These are phyloP conservation scores for Gobius niger DNA, from an alignment of 2,113 vertebrate species.

Conservation along the genomic window DNA sequence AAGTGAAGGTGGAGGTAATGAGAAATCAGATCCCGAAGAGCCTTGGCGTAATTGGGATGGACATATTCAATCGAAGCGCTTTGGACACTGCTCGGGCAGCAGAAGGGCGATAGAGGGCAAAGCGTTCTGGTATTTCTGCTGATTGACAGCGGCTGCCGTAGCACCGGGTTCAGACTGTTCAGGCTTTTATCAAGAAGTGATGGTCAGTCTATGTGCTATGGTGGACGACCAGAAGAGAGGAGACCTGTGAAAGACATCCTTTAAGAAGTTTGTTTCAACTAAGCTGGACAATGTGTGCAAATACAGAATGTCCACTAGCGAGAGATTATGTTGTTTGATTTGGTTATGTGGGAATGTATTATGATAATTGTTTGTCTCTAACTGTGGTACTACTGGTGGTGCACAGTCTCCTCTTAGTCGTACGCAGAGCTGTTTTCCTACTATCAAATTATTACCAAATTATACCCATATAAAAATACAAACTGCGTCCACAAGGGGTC, in stretches of 20 bases:
- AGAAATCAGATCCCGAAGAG: constrained; percentile 60
- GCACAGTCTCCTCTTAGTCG: too few relatives aligned
- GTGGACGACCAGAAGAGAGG: constrained; percentile 41
- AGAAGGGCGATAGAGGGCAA: constrained; percentile 17
- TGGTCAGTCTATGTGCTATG: constrained; percentile 24
- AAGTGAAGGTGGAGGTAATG: constrained; percentile 64
- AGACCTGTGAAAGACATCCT: constrained; percentile 35
- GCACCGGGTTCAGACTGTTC: constrained; percentile 28
- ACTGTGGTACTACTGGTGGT: too few relatives aligned
- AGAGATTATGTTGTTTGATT: too few relatives aligned
- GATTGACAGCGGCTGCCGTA: constrained; percentile 57
- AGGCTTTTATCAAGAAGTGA: constrained; percentile 26
- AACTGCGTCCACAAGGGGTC: too few relatives aligned
- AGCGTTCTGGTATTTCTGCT: constrained; percentile 57
- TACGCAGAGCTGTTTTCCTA: too few relatives aligned
- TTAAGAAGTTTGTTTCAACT: not conserved
- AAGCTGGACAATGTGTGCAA: too few relatives aligned
- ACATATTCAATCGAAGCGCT: constrained; percentile 75
- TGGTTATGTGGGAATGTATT: too few relatives aligned
- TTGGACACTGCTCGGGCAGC: constrained; percentile 53
- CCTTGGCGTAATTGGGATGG: constrained; percentile 66
- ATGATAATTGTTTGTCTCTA: too few relatives aligned
- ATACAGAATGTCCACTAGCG: too few relatives aligned
- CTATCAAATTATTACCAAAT: too few relatives aligned
- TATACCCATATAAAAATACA: too few relatives aligned